Conservation (phyloP, 2,888 invertebrate species). For the Dryococelus australis region DNA sequence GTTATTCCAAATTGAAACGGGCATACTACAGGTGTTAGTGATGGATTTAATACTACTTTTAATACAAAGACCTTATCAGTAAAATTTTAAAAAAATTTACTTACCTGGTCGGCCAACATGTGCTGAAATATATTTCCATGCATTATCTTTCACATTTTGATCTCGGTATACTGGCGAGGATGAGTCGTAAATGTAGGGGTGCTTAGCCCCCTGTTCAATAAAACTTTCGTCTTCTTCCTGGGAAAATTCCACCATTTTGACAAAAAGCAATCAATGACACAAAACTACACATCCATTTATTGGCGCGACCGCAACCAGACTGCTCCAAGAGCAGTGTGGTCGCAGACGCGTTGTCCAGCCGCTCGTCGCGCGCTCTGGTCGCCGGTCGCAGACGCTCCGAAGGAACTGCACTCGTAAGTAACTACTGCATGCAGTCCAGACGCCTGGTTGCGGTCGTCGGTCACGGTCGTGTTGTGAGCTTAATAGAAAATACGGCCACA, state of each 20-base stretch:
- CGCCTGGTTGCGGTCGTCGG: not conserved
- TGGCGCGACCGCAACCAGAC: not conserved
- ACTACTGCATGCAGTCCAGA: not conserved
- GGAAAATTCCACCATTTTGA: conserved; percentile 13
- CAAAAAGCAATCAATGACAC: not conserved
- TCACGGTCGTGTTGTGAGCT: not conserved
- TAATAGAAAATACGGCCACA: too few relatives aligned
- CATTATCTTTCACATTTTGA: not conserved
- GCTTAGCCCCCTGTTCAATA: conserved; percentile 16
- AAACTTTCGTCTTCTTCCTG: not conserved
- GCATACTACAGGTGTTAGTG: too few relatives aligned
- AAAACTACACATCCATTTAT: not conserved
- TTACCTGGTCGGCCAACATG: not conserved
- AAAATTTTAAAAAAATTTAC: too few relatives aligned
- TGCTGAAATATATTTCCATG: conserved; percentile 8
- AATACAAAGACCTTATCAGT: too few relatives aligned
- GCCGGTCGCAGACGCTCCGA: not conserved
- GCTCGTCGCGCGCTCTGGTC: conserved; percentile 19
- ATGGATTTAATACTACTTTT: too few relatives aligned
- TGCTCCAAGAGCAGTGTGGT: conserved; percentile 18
- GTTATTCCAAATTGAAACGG: too few relatives aligned
- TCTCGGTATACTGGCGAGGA: not conserved
- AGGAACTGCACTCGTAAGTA: not conserved
- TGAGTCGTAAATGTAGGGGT: not conserved
- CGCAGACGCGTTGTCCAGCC: not conserved